Percentiles rank a stretch among this genome's conserved stretches.
phyloP scores from a whole-genome alignment of 2,113 vertebrate species.

The Oryzias woworae region DNA sequence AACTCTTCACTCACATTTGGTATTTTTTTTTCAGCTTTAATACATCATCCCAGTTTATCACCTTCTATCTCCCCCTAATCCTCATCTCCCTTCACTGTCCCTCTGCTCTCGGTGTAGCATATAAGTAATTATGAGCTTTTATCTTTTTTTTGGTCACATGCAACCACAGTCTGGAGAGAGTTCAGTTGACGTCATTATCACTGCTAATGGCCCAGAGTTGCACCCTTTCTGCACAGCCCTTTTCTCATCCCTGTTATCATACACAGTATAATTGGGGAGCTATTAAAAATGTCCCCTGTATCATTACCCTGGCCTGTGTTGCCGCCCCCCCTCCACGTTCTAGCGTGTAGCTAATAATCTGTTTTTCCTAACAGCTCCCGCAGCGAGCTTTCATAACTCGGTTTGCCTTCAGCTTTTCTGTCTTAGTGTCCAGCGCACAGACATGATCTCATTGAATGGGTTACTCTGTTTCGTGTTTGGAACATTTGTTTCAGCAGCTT shows the following conservation, averaged over 20 bases:
- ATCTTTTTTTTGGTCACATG: slow-evolving; percentile 65
- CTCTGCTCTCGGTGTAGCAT: slow-evolving; percentile 35
- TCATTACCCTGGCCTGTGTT: slow-evolving; percentile 8
- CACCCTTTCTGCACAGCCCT: not conserved
- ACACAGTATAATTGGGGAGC: slow-evolving; percentile 57
- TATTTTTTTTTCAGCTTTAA: not conserved
- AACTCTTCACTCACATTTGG: not conserved
- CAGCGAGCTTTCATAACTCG: too few relatives aligned
- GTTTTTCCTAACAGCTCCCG: not conserved
- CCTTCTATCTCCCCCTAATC: not conserved
- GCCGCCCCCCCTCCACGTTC: slow-evolving; percentile 26
- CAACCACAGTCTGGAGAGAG: slow-evolving; percentile 57
- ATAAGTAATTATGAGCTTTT: slow-evolving; percentile 69
- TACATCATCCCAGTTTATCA: slow-evolving; percentile 20
- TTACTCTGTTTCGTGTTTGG: too few relatives aligned
- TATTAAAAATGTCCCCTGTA: slow-evolving; percentile 58
- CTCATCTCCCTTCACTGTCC: not conserved
- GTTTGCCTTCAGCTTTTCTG: too few relatives aligned
- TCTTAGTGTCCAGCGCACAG: too few relatives aligned
- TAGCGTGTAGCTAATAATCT: slow-evolving; percentile 37
- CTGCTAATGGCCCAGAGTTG: slow-evolving; percentile 61
- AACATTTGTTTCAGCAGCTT: too few relatives aligned
- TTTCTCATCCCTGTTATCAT: slow-evolving; percentile 25
- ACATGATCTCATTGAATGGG: too few relatives aligned
- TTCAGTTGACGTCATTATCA: slow-evolving; percentile 69